Evolutionary conservation across 1,140 invertebrate genomes (phyloP).

Genomic region (Zaprionus camerounensis): DNA sequence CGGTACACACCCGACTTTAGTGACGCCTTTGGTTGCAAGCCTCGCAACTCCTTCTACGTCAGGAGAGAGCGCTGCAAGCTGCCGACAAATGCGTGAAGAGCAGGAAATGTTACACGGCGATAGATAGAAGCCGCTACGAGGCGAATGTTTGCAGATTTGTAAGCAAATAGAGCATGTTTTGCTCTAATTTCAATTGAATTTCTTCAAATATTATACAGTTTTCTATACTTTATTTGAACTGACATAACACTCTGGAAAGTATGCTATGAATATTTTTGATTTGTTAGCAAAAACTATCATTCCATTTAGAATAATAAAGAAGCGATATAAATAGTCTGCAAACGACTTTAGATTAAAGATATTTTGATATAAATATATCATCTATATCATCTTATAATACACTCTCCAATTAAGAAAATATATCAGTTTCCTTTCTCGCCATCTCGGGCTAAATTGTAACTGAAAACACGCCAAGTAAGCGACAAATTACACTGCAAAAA

Average conservation of each 20-base stretch:
- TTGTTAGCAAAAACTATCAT: too few relatives aligned
- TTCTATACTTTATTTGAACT: neutral
- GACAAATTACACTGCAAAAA: neutral
- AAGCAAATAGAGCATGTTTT: too few relatives aligned
- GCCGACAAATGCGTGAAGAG: constrained; percentile 19
- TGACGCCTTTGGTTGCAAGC: constrained; percentile 64
- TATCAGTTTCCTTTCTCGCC: too few relatives aligned
- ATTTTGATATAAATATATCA: too few relatives aligned
- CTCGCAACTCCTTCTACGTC: constrained; percentile 48
- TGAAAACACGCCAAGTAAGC: neutral
- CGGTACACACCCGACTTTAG: constrained; percentile 64
- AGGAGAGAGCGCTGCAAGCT: constrained; percentile 51
- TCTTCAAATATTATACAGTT: neutral
- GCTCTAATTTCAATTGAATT: neutral
- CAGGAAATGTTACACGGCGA: neutral
- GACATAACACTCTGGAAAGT: neutral
- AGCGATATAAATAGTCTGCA: neutral
- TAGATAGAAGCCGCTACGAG: too few relatives aligned
- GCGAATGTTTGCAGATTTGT: too few relatives aligned
- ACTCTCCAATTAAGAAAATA: too few relatives aligned
- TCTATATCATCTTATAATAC: too few relatives aligned
- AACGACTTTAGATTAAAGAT: too few relatives aligned
- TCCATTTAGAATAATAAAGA: neutral
- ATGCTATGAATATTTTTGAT: neutral
- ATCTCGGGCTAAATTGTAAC: too few relatives aligned